Base-by-base conservation (phyloP, 2,888 invertebrate genomes). In the Caenorhabditis wallacei region DNA sequence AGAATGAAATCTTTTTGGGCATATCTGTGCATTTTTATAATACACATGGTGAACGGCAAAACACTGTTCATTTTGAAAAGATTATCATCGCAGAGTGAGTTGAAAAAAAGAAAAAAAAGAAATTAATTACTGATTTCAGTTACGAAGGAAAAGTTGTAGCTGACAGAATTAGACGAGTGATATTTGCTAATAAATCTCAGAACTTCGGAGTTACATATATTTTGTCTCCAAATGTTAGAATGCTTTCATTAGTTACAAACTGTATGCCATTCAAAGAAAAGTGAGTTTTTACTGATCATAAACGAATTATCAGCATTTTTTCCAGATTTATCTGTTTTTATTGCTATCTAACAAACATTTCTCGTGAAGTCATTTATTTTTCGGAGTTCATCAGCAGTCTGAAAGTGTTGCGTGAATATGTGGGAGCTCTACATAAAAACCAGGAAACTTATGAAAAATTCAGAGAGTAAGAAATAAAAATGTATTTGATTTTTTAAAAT, bases 61-160 rank as follows among this genome's bases (percentile, higher is more conserved):
- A 69, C 26, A 35, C 59, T 5, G 69, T 76, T 5, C 76, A 76
- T 61, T 76, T 76, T 46, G 76, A 76, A 22, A 76, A 76, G 22
- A 26, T 76, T 4, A 76, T 76, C 13, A 16, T 69, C 5, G 69
- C 68, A 46, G 76, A 76, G 76, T 76, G 18, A 43, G 61, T 75
- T 46, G 40, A 18, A 37, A 16, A 20, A 46, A 2, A 43, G 16
- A 4, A 35, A 35, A 24, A 7, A 0, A 2, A 26, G 10, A 13
- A 18, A 3, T 37, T 51, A 18, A 24, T 43, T 1, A 54, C 3
- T 54, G 20, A 7, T 72, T 74, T 24, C 54, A 76, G 76, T 24
- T 76, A 76, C 26, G 76, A 76, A 61, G 76, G 76, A 40, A 68
- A 53, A 69, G 54, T 69, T 8, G 69, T 76, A 4, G 76, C 76